phyloP scores from a whole-genome alignment of 1,140 invertebrate species.

The Brachystomella parvula region DNA sequence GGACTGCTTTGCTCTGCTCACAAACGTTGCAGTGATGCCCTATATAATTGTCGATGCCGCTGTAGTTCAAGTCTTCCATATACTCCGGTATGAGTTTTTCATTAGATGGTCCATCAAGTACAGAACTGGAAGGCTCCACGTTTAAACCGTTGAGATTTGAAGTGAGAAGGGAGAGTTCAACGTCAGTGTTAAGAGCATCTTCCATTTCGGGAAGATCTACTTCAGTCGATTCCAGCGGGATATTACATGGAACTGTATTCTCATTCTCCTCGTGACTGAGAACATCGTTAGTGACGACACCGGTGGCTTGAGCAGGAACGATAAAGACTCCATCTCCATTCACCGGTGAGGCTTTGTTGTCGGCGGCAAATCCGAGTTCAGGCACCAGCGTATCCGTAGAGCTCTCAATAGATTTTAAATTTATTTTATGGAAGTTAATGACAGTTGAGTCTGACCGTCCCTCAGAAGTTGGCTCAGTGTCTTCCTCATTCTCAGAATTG shows the following conservation, averaged over 20 bases:
- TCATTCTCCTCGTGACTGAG: neutral
- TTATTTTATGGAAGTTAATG: conserved; percentile 24
- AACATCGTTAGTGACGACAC: neutral
- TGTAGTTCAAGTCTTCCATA: neutral
- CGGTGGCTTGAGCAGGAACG: neutral
- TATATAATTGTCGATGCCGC: neutral
- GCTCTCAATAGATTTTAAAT: conserved; percentile 42
- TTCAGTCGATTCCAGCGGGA: neutral
- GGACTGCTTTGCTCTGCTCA: conserved; percentile 7
- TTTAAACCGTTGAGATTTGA: neutral
- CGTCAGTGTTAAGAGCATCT: neutral
- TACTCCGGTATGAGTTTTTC: neutral
- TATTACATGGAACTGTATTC: too few relatives aligned
- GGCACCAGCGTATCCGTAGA: conserved; percentile 48
- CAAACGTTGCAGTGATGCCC: neutral
- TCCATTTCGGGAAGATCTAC: neutral
- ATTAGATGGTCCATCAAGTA: neutral
- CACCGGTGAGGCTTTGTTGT: conserved; percentile 7
- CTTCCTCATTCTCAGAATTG: conserved; percentile 30
- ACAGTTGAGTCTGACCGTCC: conserved; percentile 30
- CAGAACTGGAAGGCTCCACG: neutral
- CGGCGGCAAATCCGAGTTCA: conserved; percentile 38
- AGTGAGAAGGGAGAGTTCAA: neutral
- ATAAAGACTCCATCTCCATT: neutral
- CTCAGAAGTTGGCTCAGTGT: conserved; percentile 31